phyloP scores from a whole-genome alignment of 92 coral and sea anemone species.

The Actinernus sp. region DNA sequence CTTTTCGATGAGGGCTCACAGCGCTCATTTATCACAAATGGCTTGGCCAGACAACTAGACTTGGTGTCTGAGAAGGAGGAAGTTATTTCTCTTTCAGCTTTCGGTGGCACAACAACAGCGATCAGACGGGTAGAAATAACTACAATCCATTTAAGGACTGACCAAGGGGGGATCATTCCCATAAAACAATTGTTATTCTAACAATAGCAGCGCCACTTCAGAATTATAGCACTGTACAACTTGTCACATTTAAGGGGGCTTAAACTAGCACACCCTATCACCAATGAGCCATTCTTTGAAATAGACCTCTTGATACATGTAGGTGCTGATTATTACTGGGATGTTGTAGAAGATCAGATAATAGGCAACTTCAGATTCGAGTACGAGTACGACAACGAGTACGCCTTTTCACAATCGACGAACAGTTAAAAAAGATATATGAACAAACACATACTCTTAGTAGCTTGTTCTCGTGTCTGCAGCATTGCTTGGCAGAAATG shows the following conservation, averaged over 20 bases:
- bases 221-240: neutral
- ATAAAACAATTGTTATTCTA: conserved; percentile 36
- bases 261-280: conserved; percentile 34
- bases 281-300: conserved; percentile 6
- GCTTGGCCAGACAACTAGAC: conserved; percentile 7
- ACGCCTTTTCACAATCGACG: too few relatives aligned
- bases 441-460: too few relatives aligned
- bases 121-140: conserved; percentile 13
- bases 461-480: too few relatives aligned
- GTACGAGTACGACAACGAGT: too few relatives aligned
- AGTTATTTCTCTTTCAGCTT: conserved; percentile 16
- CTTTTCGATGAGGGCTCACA: conserved; percentile 57
- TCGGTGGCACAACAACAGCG: conserved; percentile 25
- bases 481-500: too few relatives aligned
- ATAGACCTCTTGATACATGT: conserved; percentile 24
- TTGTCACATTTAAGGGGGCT: conserved; percentile 33
- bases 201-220: conserved; percentile 43
- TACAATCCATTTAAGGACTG: conserved; percentile 1
- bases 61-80: conserved; percentile 6
- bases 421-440: too few relatives aligned
- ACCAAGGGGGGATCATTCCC: conserved; percentile 11
- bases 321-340: conserved; percentile 66
- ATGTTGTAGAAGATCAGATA: conserved; percentile 49
- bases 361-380: conserved; percentile 1
- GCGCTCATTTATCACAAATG: conserved; percentile 31